These are phyloP conservation scores for Elymnias hypermnestra DNA, from an alignment of 1,140 invertebrate species.

Conservation along the genomic window DNA sequence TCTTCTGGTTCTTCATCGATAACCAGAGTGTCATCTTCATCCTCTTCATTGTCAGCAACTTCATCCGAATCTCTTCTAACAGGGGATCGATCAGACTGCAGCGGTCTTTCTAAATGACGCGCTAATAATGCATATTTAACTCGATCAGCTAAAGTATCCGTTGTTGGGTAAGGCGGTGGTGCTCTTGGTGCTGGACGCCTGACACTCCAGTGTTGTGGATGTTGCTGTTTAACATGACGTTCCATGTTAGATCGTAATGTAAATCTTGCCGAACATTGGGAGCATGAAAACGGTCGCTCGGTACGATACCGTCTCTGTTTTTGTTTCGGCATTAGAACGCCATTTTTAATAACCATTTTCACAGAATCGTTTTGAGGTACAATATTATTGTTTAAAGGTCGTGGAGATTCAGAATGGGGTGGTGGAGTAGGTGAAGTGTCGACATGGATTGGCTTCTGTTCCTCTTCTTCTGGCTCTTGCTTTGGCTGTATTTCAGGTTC, in stretches of 20 bases:
- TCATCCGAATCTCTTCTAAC: constrained; percentile 75
- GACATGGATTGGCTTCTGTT: constrained; percentile 51
- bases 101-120: constrained; percentile 82
- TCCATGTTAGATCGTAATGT: constrained; percentile 95
- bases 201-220: constrained; percentile 91
- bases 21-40: constrained; percentile 79
- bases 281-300: constrained; percentile 93
- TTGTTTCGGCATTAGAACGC: constrained; percentile 91
- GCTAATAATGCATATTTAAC: constrained; percentile 87
- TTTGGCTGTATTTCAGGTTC: constrained; percentile 71
- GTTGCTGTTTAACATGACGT: constrained; percentile 94
- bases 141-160: constrained; percentile 80
- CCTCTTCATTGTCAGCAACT: constrained; percentile 81
- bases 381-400: constrained; percentile 40
- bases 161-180: constrained; percentile 54
- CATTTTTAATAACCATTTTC: constrained; percentile 93
- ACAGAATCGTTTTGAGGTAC: constrained; percentile 79
- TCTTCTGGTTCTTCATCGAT: constrained; percentile 81
- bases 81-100: constrained; percentile 62
- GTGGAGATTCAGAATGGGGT: constrained; percentile 56
- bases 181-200: constrained; percentile 77
- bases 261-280: constrained; percentile 91
- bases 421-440: constrained; percentile 45
- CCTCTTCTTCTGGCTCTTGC: constrained; percentile 62
- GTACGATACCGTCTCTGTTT: constrained; percentile 93